phyloP scores from a whole-genome alignment of 2,797 vertebrate genomes.

The Synanceia verrucosa region DNA sequence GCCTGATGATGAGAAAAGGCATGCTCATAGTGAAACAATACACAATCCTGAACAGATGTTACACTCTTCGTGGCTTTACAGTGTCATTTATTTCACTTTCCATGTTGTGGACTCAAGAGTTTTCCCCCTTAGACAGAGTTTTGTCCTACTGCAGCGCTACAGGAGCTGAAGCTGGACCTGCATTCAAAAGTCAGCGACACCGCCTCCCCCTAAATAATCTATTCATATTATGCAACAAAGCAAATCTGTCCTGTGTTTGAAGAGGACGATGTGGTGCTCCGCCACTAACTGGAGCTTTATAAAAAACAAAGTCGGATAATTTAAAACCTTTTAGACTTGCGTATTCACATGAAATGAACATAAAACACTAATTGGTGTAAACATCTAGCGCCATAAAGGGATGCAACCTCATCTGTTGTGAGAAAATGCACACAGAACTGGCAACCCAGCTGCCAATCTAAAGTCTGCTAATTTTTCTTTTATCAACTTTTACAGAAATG shows the following conservation, averaged over 20 bases:
- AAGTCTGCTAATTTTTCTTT: conserved; percentile 29
- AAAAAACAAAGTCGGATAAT: conserved; percentile 7
- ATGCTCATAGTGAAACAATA: conserved; percentile 69
- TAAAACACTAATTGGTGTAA: conserved; percentile 58
- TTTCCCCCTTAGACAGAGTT: conserved; percentile 10
- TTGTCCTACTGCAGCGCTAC: conserved; percentile 28
- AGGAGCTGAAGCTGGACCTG: conserved; percentile 29
- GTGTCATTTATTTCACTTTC: conserved; percentile 20
- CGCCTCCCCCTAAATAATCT: conserved; percentile 11
- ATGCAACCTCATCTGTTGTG: conserved; percentile 19
- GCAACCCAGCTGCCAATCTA: conserved; percentile 75
- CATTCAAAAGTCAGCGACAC: conserved; percentile 39
- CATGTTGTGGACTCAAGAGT: conserved; percentile 15
- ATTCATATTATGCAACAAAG: conserved; percentile 40
- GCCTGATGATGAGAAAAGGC: conserved; percentile 63
- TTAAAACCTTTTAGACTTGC: conserved; percentile 28
- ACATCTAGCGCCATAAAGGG: conserved; percentile 38
- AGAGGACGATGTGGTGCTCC: not conserved
- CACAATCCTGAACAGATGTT: conserved; percentile 50
- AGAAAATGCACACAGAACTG: conserved; percentile 57
- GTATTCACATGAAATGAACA: conserved; percentile 33
- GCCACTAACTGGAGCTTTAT: conserved; percentile 8
- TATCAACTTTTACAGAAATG: conserved; percentile 57
- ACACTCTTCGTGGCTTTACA: conserved; percentile 28
- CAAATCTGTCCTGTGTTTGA: conserved; percentile 20